Percentiles rank a stretch among this genome's conserved stretches.
phyloP scores from a whole-genome alignment of 2,113 vertebrate genomes.

The Deroptyus accipitrinus region DNA sequence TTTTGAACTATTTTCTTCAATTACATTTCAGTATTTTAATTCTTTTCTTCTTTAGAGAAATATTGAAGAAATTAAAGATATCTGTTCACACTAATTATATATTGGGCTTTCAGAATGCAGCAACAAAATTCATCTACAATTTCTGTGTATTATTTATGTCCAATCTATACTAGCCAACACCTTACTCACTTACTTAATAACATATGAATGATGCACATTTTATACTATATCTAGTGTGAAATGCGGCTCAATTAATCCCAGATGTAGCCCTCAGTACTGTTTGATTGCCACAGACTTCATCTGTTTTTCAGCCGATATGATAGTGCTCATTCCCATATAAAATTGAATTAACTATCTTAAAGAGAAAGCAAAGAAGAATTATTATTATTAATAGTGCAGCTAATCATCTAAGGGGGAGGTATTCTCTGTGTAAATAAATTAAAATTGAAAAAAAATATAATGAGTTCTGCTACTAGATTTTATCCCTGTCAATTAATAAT shows the following conservation, averaged over 20 bases:
- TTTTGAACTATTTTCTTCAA: neutral
- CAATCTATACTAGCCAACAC: neutral
- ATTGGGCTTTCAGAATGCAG: neutral
- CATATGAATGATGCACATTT: neutral
- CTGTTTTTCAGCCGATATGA: neutral
- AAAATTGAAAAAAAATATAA: constrained; percentile 53
- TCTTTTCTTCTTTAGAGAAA: neutral
- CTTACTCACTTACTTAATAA: neutral
- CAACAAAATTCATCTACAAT: neutral
- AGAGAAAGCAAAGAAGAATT: constrained; percentile 38
- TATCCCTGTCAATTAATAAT: neutral
- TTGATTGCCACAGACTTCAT: neutral
- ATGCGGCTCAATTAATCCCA: neutral
- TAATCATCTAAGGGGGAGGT: constrained; percentile 51
- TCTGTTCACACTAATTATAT: neutral
- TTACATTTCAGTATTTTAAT: neutral
- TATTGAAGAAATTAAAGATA: neutral
- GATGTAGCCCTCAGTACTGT: neutral
- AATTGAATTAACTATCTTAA: constrained; percentile 47
- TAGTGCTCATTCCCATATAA: neutral
- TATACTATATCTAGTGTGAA: neutral
- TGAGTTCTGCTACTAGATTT: constrained; percentile 43
- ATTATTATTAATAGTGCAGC: constrained; percentile 17
- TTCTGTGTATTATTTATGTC: neutral
- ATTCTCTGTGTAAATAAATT: constrained; percentile 56